Percentiles rank a stretch among this genome's conserved stretches.
phyloP scores from a whole-genome alignment of 2,113 vertebrate species.

The human (Homo sapiens) region GRCh38 chr12:12011501-12012000 shows the following conservation, averaged over 20 bases:
- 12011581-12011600: neutral
- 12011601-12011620: neutral
- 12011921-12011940: no score
- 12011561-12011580: no score
- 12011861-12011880: neutral
- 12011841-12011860: neutral
- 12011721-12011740: neutral
- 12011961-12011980: no score
- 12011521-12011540: neutral
- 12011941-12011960: no score
- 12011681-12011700: rapidly evolving
- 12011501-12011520: neutral
- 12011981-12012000: no score
- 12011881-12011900: no score
- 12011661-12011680: no score
- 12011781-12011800: neutral
- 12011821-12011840: neutral
- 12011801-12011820: neutral
- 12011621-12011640: neutral
- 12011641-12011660: neutral
- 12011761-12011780: neutral
- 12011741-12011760: rapidly evolving
- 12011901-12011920: no score
- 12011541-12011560: neutral
- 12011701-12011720: neutral